phyloP scores from a whole-genome alignment of 1,140 invertebrate genomes.

The Formica exsecta region DNA sequence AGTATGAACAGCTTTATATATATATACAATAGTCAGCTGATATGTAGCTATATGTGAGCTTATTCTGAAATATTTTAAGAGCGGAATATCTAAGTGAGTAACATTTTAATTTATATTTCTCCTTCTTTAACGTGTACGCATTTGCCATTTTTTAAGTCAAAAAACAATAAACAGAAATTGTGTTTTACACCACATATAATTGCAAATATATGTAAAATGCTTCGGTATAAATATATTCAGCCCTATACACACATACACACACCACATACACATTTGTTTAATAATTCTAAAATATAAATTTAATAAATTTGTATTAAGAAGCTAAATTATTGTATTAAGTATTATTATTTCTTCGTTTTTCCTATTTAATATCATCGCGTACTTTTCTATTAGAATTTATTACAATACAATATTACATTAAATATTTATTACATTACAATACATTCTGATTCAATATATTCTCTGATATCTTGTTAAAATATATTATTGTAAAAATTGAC shows the following conservation, averaged over 20 bases:
- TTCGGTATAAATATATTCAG: not conserved
- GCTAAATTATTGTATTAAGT: not conserved
- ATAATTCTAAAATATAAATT: not conserved
- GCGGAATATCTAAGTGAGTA: not conserved
- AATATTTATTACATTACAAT: too few relatives aligned
- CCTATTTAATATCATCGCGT: not conserved
- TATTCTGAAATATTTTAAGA: not conserved
- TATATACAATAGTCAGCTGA: too few relatives aligned
- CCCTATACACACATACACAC: too few relatives aligned
- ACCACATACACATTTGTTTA: not conserved
- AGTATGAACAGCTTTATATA: not conserved
- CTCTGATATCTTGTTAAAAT: not conserved
- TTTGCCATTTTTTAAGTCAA: not conserved
- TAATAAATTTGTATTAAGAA: not conserved
- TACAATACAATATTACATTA: too few relatives aligned
- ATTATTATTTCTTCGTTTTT: not conserved
- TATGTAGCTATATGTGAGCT: not conserved
- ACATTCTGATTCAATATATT: not conserved
- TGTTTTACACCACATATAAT: not conserved
- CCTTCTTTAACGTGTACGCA: not conserved
- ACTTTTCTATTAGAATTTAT: too few relatives aligned
- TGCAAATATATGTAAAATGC: not conserved
- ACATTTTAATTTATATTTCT: not conserved
- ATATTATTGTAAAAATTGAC: not conserved
- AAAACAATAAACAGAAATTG: not conserved